Conservation (phyloP, 2,113 vertebrate genomes). For the Hemiscyllium ocellatum region DNA sequence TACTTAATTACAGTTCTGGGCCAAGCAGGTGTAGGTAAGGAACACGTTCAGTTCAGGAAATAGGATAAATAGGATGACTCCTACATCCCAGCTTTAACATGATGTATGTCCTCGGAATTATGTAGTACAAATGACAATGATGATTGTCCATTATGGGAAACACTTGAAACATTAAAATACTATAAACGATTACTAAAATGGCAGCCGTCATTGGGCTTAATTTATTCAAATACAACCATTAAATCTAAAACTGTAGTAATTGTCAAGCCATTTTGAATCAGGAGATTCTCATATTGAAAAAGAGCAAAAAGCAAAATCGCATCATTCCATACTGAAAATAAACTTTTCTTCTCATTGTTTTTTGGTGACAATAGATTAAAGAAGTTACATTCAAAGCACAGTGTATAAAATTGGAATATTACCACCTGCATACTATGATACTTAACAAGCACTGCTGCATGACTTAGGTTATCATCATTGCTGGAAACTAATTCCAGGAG, state of each 20-base stretch:
- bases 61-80: neutral
- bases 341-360: neutral
- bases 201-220: neutral
- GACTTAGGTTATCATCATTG: neutral
- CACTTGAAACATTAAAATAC: neutral
- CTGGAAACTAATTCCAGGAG: neutral
- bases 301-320: neutral
- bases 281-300: neutral
- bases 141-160: neutral
- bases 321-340: neutral
- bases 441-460: neutral
- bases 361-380: neutral
- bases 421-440: neutral
- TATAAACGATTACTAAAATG: neutral
- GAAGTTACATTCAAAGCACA: neutral
- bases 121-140: neutral
- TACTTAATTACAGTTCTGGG: neutral
- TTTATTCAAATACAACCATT: neutral
- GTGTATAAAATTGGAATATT: neutral
- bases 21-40: neutral
- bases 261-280: neutral
- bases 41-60: neutral
- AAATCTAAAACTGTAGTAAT: constrained; percentile 16
- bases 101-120: neutral
- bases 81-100: neutral